These are phyloP conservation scores for Hippasteria phrygiana DNA, from an alignment of 53 echinoderm and acorn worm genomes.

Conservation along the genomic window DNA sequence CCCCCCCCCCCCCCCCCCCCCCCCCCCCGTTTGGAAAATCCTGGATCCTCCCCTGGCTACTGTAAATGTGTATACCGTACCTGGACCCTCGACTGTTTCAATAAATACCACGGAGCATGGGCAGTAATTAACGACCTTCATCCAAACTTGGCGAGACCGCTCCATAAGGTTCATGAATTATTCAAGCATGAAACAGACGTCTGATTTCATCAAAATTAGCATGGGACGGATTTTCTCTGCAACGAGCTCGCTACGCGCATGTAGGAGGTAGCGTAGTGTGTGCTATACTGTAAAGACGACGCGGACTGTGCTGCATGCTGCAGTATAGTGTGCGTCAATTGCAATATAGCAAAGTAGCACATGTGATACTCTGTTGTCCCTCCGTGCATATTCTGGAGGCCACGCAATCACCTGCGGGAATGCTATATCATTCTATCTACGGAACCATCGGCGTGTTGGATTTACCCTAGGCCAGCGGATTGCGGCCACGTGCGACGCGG, in stretches of 20 bases:
- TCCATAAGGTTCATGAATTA: conserved; percentile 19
- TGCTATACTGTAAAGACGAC: background rate
- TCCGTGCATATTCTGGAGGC: conserved; percentile 35
- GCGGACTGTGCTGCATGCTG: background rate
- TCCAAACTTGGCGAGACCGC: background rate
- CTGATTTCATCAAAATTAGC: conserved; percentile 23
- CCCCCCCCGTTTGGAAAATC: no score
- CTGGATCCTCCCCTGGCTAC: no score
- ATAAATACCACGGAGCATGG: no score
- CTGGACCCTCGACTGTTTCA: no score
- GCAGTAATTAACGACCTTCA: no score
- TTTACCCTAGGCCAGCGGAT: conserved; percentile 54
- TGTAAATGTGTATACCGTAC: no score
- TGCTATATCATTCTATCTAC: conserved; percentile 34
- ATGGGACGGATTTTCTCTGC: background rate
- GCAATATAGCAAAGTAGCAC: conserved; percentile 24
- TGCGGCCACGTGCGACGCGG: conserved; percentile 32
- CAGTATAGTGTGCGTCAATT: conserved; percentile 11
- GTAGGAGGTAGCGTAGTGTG: background rate
- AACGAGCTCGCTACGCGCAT: background rate
- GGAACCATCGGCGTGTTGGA: conserved; percentile 29
- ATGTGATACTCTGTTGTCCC: background rate
- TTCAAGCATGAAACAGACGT: conserved; percentile 63
- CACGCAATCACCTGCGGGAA: conserved; percentile 50
- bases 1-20: no score